Percentiles rank a stretch among this genome's conserved stretches.
phyloP scores from a whole-genome alignment of 2,888 invertebrate genomes.

The Hemicrepidius hirtus region DNA sequence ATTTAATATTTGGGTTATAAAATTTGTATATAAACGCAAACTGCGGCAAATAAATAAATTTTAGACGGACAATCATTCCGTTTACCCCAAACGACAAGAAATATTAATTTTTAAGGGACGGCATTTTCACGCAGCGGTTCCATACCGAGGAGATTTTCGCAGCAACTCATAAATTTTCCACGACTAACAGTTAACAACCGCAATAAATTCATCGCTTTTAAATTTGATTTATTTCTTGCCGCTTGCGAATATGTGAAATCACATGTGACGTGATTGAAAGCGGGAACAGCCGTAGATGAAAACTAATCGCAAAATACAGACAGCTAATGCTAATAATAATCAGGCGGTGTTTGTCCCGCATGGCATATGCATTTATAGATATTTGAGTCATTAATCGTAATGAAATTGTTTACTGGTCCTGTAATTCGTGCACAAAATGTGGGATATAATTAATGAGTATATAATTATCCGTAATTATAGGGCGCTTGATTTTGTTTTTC shows the following conservation, averaged over 20 bases:
- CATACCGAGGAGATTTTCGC: constrained; percentile 21
- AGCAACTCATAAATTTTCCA: constrained; percentile 40
- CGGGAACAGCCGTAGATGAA: constrained; percentile 11
- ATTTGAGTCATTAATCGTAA: constrained; percentile 22
- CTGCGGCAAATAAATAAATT: constrained; percentile 5
- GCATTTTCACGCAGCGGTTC: constrained; percentile 1
- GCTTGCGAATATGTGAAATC: constrained; percentile 35
- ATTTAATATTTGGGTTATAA: no score
- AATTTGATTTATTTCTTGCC: constrained; percentile 44
- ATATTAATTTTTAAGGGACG: constrained; percentile 27
- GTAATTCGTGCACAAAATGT: constrained; percentile 1
- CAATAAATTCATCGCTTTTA: constrained; percentile 46
- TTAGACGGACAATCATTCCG: constrained; percentile 10
- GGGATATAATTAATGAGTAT: constrained; percentile 9
- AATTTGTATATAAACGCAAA: background rate
- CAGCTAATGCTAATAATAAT: constrained; percentile 14
- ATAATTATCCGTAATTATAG: constrained; percentile 25
- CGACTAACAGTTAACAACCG: constrained; percentile 43
- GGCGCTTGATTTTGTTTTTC: constrained; percentile 23
- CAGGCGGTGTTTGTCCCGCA: background rate
- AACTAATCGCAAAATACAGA: constrained; percentile 19
- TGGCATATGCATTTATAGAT: background rate
- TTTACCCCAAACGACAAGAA: background rate
- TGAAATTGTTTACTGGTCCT: constrained; percentile 19
- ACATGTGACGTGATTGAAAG: constrained; percentile 29